These are phyloP conservation scores for Petroica traversi DNA, from an alignment of 2,113 vertebrate species.

Conservation along the genomic window DNA sequence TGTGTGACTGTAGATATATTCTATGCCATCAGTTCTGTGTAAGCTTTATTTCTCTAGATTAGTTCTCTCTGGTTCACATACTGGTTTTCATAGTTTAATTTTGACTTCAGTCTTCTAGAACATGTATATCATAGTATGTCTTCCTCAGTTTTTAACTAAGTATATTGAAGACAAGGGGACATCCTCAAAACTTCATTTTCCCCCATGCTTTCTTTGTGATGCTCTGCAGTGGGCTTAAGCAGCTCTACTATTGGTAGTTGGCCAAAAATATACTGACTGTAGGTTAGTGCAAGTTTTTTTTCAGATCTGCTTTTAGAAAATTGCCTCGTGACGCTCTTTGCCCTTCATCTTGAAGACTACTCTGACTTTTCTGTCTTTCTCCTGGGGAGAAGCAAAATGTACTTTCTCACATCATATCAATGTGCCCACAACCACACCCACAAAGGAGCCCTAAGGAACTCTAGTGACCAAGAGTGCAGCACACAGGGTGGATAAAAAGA, in stretches of 20 bases:
- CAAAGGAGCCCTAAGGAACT: neutral
- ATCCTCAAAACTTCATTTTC: neutral
- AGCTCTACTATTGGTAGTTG: neutral
- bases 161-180: neutral
- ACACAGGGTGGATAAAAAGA: neutral
- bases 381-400: neutral
- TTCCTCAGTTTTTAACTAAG: neutral
- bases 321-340: neutral
- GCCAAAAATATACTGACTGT: neutral
- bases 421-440: rapidly evolving
- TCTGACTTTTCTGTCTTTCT: neutral
- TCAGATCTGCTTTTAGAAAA: neutral
- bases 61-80: neutral
- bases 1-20: neutral
- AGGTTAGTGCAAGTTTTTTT: neutral
- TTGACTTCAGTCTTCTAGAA: neutral
- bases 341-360: neutral
- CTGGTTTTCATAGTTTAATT: neutral
- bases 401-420: neutral
- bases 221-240: neutral
- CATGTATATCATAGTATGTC: neutral
- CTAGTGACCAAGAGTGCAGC: neutral
- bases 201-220: neutral
- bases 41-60: neutral
- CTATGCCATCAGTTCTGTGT: neutral